Base-by-base conservation (phyloP, 2,797 vertebrate species). In the Lagorchestes hirsutus region DNA sequence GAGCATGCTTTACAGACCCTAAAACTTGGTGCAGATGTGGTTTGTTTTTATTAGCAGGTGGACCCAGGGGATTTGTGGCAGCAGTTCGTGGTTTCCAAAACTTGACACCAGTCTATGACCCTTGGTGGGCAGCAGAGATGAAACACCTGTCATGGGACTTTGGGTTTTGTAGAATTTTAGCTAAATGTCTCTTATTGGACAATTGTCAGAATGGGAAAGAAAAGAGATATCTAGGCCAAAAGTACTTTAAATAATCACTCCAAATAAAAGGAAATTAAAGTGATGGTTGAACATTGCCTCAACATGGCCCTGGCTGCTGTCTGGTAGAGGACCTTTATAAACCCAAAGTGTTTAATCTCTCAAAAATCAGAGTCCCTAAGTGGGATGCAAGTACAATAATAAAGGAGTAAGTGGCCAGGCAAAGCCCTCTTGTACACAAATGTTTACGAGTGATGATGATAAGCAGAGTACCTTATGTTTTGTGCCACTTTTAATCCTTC, bases 141-240 rank as follows among this genome's bases (percentile, higher is more conserved):
- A 92, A 92, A 55, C 31, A 90, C 18, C 34, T 56, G 3, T 4
- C 4, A 31, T 0, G 1, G 29, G 54, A 5, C 46, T 90, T 28
- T 55, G 55, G 40, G 9, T 18, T 3, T 12, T 40, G 24, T 18
- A 14, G 13, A 40, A 54, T 28, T 50, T 92, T 50, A 12, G 9
- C 5, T 0, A 5, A n/a, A 22, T 29, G 2, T 16, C 74, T 54
- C 34, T 55, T 22, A 50, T 54, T 46, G 90, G 46, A 52, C 16
- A 91, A 55, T n/a, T 92, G 46, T 91, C 29, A 91, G 46, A 52
- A 16, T 59, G 22, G 92, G 67, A 16, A 27, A 34, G 16, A 31
- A 54, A 92, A 28, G n/a, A 16, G 93, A 94, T 92, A 67, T 95
- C 28, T 94, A 31, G 40, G 29, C 40, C 46, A 3, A 54, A 94